These are phyloP conservation scores for Ia io DNA, from an alignment of 2,113 vertebrate species.

Conservation along the genomic window DNA sequence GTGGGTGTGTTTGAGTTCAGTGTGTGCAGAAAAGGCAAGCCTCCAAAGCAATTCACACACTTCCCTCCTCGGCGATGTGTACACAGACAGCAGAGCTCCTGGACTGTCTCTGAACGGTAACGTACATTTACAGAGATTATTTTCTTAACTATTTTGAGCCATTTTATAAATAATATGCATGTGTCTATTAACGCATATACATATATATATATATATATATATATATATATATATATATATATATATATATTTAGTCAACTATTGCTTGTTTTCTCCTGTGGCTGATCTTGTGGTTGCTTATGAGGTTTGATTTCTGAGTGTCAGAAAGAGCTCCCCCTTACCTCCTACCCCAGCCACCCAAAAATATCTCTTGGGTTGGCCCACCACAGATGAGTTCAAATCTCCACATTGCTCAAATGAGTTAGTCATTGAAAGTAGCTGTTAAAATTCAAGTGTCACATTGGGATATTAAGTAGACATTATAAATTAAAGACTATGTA, in stretches of 20 bases:
- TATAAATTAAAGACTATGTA: slow-evolving; percentile 38
- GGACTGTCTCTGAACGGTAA: slow-evolving; percentile 63
- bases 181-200: slow-evolving; percentile 11
- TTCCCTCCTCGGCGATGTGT: slow-evolving; percentile 50
- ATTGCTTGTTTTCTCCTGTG: slow-evolving; percentile 55
- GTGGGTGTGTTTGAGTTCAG: slow-evolving; percentile 67
- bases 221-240: background rate
- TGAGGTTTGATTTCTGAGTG: slow-evolving; percentile 51
- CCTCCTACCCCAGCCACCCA: slow-evolving; percentile 5
- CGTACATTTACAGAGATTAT: slow-evolving; percentile 55
- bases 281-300: slow-evolving; percentile 25
- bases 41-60: slow-evolving; percentile 50
- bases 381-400: slow-evolving; percentile 37
- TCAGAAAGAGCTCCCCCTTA: slow-evolving; percentile 21
- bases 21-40: slow-evolving; percentile 65
- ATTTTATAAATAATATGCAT: slow-evolving; percentile 65
- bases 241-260: slow-evolving; percentile 32
- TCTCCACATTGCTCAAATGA: slow-evolving; percentile 46
- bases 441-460: slow-evolving; percentile 46
- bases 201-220: background rate
- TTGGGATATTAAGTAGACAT: slow-evolving; percentile 11
- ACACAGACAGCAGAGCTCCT: slow-evolving; percentile 46
- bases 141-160: slow-evolving; percentile 60
- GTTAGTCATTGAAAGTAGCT: slow-evolving; percentile 54
- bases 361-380: slow-evolving; percentile 55